Evolutionary conservation across 2,113 vertebrate genomes (phyloP).

Genomic region (Microtus richardsoni): DNA sequence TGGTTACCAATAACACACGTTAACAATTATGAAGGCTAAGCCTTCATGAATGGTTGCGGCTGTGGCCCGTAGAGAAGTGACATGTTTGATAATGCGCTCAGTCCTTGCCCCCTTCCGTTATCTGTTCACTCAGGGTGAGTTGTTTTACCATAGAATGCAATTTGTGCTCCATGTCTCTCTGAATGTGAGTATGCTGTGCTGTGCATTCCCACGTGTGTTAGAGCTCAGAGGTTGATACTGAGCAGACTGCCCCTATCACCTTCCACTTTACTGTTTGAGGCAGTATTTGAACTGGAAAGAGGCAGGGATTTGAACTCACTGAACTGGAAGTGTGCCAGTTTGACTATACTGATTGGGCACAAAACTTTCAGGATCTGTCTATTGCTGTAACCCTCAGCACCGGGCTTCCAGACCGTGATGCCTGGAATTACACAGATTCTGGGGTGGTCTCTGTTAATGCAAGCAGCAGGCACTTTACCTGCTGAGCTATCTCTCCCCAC

Average conservation of each 20-base stretch:
- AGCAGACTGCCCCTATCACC: not conserved
- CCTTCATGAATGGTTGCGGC: not conserved
- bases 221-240: not conserved
- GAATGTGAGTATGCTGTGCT: not conserved
- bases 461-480: not conserved
- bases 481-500: not conserved
- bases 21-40: not conserved
- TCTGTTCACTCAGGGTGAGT: not conserved
- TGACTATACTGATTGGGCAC: not conserved
- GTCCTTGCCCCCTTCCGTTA: constrained; percentile 9
- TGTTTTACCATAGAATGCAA: not conserved
- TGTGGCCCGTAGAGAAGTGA: not conserved
- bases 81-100: constrained; percentile 2
- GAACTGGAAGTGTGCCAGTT: not conserved
- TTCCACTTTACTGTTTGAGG: not conserved
- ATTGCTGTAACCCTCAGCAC: not conserved
- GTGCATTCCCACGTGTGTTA: not conserved
- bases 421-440: not conserved
- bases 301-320: not conserved
- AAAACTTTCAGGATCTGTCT: no score
- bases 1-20: not conserved
- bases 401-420: not conserved
- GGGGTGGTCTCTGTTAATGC: not conserved
- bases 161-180: not conserved
- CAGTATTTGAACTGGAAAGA: not conserved